Evolutionary conservation across 2,797 vertebrate genomes (phyloP), one percentile per base, ranked within the genome.

Genomic region (Eupleurogrammus muticus): DNA sequence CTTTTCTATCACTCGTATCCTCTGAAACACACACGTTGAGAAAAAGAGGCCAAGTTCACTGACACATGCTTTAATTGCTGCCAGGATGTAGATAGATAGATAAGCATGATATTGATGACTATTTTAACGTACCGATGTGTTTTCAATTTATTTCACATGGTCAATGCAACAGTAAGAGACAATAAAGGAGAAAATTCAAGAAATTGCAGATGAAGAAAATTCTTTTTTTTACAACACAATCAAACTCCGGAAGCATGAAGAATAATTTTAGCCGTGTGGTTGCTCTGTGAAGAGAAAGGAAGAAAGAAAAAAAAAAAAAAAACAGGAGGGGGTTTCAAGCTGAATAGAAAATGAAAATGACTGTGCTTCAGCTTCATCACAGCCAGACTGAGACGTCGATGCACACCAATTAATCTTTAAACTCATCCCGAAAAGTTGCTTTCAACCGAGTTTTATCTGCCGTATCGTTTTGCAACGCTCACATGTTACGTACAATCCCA

Each of bases 301-400:
- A n/a, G n/a, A n/a, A n/a, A n/a, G n/a, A n/a, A n/a, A n/a, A n/a
- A n/a, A n/a, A n/a, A n/a, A n/a, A n/a, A n/a, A 28, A 28, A 3
- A 28, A 19, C 46, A 20, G 24, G 3, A 20, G 3, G 5, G 11
- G 9, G 11, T 68, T 60, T 78, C 46, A 65, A 46, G 40, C 62
- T 49, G 70, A 73, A 60, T 47, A 34, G n/a, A 46, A 64, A 77
- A 77, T 36, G 20, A 70, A 65, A 61, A 11, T 0, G 17, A 59
- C 57, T 56, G 48, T 65, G 28, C 42, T 19, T 46, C 53, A 9
- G 24, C 53, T 40, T 16, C 0, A 24, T 35, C 54, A 6, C 34
- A n/a, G 24, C 17, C 64, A 56, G 44, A 28, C 58, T 9, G 9
- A 46, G 35, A 75, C 35, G 44, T 54, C 57, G 34, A 14, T 17